phyloP scores from a whole-genome alignment of 2,888 invertebrate species.

The Drosophila algonquin region DNA sequence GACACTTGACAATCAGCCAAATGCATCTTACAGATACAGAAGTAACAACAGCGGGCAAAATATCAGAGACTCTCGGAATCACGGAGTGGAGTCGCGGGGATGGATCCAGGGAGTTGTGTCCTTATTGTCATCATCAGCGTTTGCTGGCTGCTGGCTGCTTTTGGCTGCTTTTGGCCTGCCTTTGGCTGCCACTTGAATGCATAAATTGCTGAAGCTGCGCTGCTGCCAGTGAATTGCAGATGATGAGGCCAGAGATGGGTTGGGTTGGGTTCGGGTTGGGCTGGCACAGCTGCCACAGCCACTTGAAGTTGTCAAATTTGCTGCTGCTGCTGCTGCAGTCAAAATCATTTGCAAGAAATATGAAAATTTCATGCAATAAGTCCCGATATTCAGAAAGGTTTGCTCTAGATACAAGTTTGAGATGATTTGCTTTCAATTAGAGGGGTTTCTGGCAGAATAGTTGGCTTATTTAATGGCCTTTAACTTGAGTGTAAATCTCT shows the following conservation, averaged over 20 bases:
- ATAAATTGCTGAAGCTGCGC: slow-evolving; percentile 71
- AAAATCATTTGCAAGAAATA: slow-evolving; percentile 65
- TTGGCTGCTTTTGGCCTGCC: slow-evolving; percentile 24
- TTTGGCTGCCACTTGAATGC: slow-evolving; percentile 74
- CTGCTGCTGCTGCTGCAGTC: slow-evolving; percentile 46
- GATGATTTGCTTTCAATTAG: slow-evolving; percentile 7
- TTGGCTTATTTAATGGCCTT: background rate
- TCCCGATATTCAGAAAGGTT: slow-evolving; percentile 16
- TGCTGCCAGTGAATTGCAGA: slow-evolving; percentile 44
- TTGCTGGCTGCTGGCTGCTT: slow-evolving; percentile 20
- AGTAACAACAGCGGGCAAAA: slow-evolving; percentile 45
- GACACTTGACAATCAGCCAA: slow-evolving; percentile 68
- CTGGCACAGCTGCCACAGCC: slow-evolving; percentile 54
- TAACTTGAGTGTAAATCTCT: background rate
- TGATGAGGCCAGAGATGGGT: slow-evolving; percentile 1
- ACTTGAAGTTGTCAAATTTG: slow-evolving; percentile 74
- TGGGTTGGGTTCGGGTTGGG: background rate
- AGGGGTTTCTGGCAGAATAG: background rate
- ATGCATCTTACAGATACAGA: slow-evolving; percentile 61
- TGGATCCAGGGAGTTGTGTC: slow-evolving; percentile 27
- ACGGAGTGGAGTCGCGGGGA: slow-evolving; percentile 24
- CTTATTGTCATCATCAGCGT: slow-evolving; percentile 56
- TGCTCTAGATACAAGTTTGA: slow-evolving; percentile 8
- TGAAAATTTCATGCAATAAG: slow-evolving; percentile 59
- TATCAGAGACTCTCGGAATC: slow-evolving; percentile 31